These are phyloP conservation scores for Sthenelais limicola DNA, from an alignment of 2,888 invertebrate genomes.

Conservation along the genomic window DNA sequence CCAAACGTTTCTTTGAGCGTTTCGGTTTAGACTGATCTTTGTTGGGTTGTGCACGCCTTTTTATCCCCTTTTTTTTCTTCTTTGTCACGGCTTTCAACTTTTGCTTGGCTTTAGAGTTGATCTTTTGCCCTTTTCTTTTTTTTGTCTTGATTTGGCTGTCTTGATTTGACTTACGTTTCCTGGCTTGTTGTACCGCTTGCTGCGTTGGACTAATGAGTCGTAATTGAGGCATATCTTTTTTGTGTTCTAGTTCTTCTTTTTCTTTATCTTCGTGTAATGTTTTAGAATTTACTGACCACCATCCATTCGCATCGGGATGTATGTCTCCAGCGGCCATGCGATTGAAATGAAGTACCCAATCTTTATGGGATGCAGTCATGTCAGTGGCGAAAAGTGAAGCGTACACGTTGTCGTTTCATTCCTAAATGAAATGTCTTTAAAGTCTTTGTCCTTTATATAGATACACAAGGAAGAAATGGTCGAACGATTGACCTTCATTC, in stretches of 20 bases:
- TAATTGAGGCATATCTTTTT: not conserved
- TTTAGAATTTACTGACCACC: not conserved
- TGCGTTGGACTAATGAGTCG: not conserved
- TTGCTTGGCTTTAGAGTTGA: not conserved
- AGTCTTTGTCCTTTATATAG: not conserved
- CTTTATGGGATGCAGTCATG: not conserved
- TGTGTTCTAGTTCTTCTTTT: not conserved
- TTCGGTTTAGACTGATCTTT: not conserved
- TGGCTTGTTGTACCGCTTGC: constrained; percentile 1
- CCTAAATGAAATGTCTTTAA: not conserved
- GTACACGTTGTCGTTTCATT: constrained; percentile 11
- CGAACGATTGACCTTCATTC: not conserved
- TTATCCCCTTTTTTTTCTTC: not conserved
- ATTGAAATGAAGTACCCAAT: not conserved
- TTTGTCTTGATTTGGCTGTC: not conserved
- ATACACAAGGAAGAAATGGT: not conserved
- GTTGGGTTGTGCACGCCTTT: not conserved
- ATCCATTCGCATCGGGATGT: not conserved
- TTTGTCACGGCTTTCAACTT: not conserved
- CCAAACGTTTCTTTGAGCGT: not conserved
- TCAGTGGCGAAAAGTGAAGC: not conserved
- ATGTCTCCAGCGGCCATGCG: constrained; percentile 3
- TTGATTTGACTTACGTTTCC: not conserved
- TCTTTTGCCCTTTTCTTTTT: not conserved
- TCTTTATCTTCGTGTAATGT: constrained; percentile 1